Evolutionary conservation across 2,888 invertebrate species (phyloP).

Genomic region (Hyposoter dolosus): DNA sequence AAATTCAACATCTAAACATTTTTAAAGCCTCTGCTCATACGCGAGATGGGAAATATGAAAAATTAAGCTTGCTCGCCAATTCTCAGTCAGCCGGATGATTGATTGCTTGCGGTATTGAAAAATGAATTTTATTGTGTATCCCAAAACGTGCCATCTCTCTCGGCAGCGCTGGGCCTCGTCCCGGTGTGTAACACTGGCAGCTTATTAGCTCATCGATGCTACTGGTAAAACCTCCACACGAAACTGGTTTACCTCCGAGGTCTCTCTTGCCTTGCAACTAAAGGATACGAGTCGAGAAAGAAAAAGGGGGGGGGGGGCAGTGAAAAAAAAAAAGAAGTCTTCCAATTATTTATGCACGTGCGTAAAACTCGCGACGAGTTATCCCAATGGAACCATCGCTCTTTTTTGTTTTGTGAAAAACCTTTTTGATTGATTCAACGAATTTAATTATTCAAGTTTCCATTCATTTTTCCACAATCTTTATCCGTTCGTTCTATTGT

Average conservation of each 20-base stretch:
- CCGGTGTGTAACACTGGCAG: constrained; percentile 59
- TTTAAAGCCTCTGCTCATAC: too few species aligned
- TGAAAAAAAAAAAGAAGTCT: constrained; percentile 17
- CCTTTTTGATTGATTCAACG: too few species aligned
- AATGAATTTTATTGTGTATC: constrained; percentile 1
- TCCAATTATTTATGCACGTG: constrained; percentile 43
- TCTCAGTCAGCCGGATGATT: too few species aligned
- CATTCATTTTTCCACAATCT: constrained; percentile 1
- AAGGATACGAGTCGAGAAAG: constrained; percentile 33
- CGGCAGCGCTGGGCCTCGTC: constrained; percentile 1
- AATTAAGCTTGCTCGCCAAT: too few species aligned
- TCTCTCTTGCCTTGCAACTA: constrained; percentile 15
- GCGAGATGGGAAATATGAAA: too few species aligned
- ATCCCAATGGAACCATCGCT: background rate
- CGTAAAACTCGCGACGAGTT: constrained; percentile 15
- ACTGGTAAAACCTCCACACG: constrained; percentile 60
- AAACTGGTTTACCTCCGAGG: constrained; percentile 64
- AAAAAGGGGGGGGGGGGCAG: constrained; percentile 14
- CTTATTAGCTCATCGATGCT: constrained; percentile 66
- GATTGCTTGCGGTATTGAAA: background rate
- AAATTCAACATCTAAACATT: too few species aligned
- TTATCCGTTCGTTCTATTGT: background rate
- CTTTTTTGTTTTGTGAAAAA: constrained; percentile 7
- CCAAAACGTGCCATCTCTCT: background rate
- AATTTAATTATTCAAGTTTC: background rate